Conservation (phyloP, 2,797 vertebrate genomes). For the Syngnathus rostellatus region DNA sequence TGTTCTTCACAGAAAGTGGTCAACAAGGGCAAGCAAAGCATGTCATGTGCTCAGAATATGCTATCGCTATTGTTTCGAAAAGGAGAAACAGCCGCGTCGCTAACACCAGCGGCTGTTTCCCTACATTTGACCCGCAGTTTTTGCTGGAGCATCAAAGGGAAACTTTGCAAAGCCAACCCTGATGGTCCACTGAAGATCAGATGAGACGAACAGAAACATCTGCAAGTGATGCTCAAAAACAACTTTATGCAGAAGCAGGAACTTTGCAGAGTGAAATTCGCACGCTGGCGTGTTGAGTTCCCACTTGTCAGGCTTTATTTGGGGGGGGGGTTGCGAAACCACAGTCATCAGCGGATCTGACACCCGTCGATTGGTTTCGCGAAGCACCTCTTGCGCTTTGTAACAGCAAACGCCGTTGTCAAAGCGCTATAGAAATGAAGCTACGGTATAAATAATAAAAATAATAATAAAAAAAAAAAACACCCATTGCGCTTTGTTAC, state of each 20-base stretch:
- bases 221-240: background rate
- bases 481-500: too few relatives aligned
- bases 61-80: background rate
- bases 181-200: constrained; percentile 16
- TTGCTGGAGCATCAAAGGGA: constrained; percentile 2
- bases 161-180: constrained; percentile 10
- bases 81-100: background rate
- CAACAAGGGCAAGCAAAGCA: constrained; percentile 1
- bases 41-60: background rate
- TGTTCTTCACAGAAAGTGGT: background rate
- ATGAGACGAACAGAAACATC: constrained; percentile 17
- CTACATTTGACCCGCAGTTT: constrained; percentile 16
- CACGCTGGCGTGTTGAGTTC: too few relatives aligned
- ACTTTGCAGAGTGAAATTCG: background rate
- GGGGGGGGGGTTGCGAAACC: too few relatives aligned
- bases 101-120: background rate
- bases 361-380: too few relatives aligned
- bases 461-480: too few relatives aligned
- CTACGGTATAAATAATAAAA: too few relatives aligned
- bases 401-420: too few relatives aligned
- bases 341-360: too few relatives aligned
- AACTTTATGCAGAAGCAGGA: background rate
- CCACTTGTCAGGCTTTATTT: too few relatives aligned
- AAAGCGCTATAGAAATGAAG: too few relatives aligned
- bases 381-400: too few relatives aligned